These are phyloP conservation scores for Catharus fuscescens DNA, from an alignment of 2,113 vertebrate genomes.

Conservation along the genomic window DNA sequence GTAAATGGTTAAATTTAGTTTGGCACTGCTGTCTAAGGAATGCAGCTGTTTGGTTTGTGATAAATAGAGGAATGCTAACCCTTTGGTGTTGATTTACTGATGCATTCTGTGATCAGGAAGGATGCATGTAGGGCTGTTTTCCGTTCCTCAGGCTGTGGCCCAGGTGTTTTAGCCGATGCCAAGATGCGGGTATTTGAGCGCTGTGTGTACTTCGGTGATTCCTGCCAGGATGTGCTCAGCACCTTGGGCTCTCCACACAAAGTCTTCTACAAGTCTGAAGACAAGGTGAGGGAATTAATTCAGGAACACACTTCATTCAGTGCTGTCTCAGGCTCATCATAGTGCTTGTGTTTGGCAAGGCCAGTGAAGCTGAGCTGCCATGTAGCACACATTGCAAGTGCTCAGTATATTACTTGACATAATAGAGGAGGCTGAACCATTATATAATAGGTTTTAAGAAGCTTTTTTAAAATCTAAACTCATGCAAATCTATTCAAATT, in stretches of 20 bases:
- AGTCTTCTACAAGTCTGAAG: constrained; percentile 98
- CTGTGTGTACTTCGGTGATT: constrained; percentile 94
- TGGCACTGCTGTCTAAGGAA: neutral
- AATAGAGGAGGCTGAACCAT: neutral
- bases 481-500: neutral
- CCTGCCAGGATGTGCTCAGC: constrained; percentile 95
- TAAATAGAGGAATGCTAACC: neutral
- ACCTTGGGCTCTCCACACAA: constrained; percentile 96
- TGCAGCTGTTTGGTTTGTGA: neutral
- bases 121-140: neutral
- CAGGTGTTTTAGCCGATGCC: constrained; percentile 87
- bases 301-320: neutral
- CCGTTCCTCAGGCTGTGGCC: constrained; percentile 82
- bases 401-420: neutral
- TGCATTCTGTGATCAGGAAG: neutral
- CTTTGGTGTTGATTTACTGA: neutral
- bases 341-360: neutral
- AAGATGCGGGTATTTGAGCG: constrained; percentile 92
- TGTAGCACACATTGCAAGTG: neutral
- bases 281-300: constrained; percentile 82
- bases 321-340: neutral
- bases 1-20: neutral
- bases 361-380: neutral
- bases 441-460: neutral
- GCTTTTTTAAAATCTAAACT: neutral